Conservation (phyloP, 2,113 vertebrate genomes). For the Noctilio leporinus region DNA sequence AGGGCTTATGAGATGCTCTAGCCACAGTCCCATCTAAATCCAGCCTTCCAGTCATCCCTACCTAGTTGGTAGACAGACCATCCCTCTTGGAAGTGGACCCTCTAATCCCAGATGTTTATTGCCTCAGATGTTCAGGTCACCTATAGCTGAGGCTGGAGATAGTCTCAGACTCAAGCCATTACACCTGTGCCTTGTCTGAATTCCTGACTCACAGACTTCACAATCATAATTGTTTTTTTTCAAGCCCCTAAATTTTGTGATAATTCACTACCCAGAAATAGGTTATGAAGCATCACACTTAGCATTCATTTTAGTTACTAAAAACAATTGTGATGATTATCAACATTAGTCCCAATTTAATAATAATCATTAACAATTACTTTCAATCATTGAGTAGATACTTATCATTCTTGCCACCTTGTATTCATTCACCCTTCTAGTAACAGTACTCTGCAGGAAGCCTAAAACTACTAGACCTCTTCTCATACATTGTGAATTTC, state of each 20-base stretch:
- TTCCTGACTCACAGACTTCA: background rate
- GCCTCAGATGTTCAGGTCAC: background rate
- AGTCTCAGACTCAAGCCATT: background rate
- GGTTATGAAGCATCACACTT: background rate
- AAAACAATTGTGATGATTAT: background rate
- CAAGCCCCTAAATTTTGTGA: background rate
- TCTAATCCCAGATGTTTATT: background rate
- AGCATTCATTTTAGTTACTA: background rate
- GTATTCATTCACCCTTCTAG: background rate
- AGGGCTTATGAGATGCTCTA: background rate
- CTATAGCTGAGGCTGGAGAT: background rate
- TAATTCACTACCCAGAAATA: background rate
- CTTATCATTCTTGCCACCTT: background rate
- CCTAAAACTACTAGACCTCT: background rate
- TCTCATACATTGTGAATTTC: background rate
- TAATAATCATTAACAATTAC: background rate
- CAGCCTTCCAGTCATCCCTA: background rate
- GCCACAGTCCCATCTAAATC: background rate
- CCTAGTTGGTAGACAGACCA: background rate
- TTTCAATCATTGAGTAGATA: background rate
- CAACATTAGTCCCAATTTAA: background rate
- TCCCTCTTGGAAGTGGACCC: background rate
- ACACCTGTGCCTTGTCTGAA: background rate
- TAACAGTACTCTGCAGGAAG: background rate
- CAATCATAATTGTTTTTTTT: background rate